Evolutionary conservation across 2,888 invertebrate genomes (phyloP), one percentile per base, ranked within the genome.

Genomic region (Heliconius ismenius): DNA sequence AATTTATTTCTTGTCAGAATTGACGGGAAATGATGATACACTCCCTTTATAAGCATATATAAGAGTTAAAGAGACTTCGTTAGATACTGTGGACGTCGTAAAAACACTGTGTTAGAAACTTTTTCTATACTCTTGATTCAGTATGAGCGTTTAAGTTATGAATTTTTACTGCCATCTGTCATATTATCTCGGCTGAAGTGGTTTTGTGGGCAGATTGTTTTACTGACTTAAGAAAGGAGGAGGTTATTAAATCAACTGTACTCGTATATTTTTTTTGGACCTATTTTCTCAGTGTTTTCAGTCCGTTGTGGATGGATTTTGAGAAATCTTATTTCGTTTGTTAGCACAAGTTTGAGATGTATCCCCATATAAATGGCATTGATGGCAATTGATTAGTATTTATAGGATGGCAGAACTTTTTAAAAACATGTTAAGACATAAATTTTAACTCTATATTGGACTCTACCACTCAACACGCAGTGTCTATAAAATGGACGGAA

Each of bases 1-100:
- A 75, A 79, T 79, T 79, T 78, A 79, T 79, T 76, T 79, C 75
- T 78, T 79, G 79, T 76, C 76, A 65, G 73, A 58, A 18, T 68
- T 24, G 76, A 78, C 74, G 49, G 78, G 78, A 79, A 79, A 78
- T 75, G 78, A 78, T 74, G 77, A 73, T 79, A 74, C 76, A 75
- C 79, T 28, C 76, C 78, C 74, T 64, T 26, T 63, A 4, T 32
- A 32, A 32, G 32, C 32, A 32, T 32, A 32, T 64, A 32, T 58
- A 4, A 72, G 65, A 74, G 62, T 76, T 76, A 74, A 32, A 65
- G 72, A 58, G 39, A 54, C 60, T 68, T 78, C 76, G 72, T 76
- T 77, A 26, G 75, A 70, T 63, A 72, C 76, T 70, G 63, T 39
- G 26, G 9, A 49, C 13, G 18, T 68, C n/a, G 28, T 62, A 69